Evolutionary conservation across 2,888 invertebrate species (phyloP).

Genomic region (Erebia ligea): DNA sequence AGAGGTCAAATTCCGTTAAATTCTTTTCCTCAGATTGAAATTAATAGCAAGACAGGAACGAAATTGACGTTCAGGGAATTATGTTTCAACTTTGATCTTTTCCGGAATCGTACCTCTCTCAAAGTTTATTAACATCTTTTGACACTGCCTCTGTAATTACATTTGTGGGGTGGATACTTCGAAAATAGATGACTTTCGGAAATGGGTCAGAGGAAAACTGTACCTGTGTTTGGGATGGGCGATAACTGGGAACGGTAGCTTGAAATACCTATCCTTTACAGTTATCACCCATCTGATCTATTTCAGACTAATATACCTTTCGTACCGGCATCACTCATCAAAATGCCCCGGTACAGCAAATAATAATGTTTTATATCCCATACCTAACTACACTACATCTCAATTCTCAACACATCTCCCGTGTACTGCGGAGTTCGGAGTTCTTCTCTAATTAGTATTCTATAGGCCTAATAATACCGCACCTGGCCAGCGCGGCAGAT

Average conservation of each 20-base stretch:
- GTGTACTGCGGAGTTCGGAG: too few species aligned
- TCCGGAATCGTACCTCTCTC: neutral
- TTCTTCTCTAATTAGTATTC: too few species aligned
- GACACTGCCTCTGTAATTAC: neutral
- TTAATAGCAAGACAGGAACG: neutral
- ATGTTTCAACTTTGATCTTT: neutral
- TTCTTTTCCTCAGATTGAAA: neutral
- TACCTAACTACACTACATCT: too few species aligned
- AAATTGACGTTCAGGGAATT: neutral
- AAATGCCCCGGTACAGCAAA: too few species aligned
- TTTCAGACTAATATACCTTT: too few species aligned
- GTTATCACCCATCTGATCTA: too few species aligned
- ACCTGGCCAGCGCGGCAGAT: too few species aligned
- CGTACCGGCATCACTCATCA: too few species aligned
- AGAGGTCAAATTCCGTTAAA: neutral
- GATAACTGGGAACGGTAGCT: neutral
- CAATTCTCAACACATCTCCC: too few species aligned
- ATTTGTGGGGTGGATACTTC: neutral
- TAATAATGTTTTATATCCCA: too few species aligned
- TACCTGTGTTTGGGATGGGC: neutral
- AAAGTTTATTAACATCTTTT: constrained; percentile 3
- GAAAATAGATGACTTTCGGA: neutral
- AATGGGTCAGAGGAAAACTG: neutral
- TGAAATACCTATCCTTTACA: too few species aligned
- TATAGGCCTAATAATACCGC: too few species aligned